A percentile compares a stretch with the other conserved stretches of the same genome.
Evolutionary conservation across 2,797 vertebrate species (phyloP).

Genomic region (Notoglanidium macrostoma): DNA sequence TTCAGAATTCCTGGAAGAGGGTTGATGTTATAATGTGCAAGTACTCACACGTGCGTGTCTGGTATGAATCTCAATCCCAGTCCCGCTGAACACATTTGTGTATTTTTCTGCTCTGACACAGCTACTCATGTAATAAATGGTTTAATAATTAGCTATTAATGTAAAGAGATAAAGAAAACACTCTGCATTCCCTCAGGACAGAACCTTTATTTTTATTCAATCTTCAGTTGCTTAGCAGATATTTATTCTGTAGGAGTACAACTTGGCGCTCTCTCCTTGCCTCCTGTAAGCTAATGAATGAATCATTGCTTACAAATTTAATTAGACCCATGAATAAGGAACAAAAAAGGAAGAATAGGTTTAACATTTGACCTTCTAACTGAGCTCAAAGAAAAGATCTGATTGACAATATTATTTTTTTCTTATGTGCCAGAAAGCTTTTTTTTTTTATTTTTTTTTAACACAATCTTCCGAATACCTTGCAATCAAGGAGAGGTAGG

Average conservation of each 20-base stretch:
- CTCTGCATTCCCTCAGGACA: background rate
- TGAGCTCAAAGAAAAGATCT: background rate
- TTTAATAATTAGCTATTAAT: background rate
- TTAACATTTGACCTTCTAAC: background rate
- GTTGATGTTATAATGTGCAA: slow-evolving; percentile 1
- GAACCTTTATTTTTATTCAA: background rate
- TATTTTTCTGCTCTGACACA: background rate
- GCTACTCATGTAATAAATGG: background rate
- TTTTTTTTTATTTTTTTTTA: background rate
- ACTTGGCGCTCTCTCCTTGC: background rate
- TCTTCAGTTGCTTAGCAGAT: background rate
- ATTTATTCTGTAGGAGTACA: background rate
- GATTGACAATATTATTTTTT: background rate
- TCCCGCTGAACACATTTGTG: background rate
- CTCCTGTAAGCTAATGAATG: background rate
- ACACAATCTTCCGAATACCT: background rate
- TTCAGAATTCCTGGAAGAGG: slow-evolving; percentile 8
- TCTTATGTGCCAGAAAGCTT: background rate
- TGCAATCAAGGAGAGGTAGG: background rate
- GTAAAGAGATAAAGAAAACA: background rate
- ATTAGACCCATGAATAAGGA: background rate
- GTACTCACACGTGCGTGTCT: background rate
- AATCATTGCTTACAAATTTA: slow-evolving; percentile 13
- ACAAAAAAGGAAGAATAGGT: background rate
- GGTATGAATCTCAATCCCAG: background rate